Evolutionary conservation across 2,797 vertebrate genomes (phyloP).

Genomic region (Peromyscus attwateri): DNA sequence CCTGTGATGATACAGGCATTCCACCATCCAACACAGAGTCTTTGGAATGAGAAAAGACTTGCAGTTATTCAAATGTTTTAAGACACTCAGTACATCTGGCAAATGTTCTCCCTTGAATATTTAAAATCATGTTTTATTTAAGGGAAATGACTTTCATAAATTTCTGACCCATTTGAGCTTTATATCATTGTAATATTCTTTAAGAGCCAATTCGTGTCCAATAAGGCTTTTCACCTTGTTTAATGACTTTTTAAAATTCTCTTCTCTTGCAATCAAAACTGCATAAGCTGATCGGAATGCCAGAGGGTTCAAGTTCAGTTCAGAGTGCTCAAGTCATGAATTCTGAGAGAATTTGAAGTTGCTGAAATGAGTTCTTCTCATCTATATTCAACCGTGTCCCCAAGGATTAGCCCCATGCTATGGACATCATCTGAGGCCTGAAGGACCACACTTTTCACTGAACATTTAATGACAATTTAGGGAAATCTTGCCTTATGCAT

Average conservation of each 20-base stretch:
- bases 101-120: constrained; percentile 74
- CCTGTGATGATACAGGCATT: not conserved
- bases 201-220: constrained; percentile 81
- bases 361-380: constrained; percentile 62
- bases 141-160: constrained; percentile 81
- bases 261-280: constrained; percentile 75
- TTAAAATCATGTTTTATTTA: constrained; percentile 84
- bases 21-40: not conserved
- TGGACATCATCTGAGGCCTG: not conserved
- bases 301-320: constrained; percentile 81
- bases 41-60: constrained; percentile 58
- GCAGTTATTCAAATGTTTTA: constrained; percentile 65
- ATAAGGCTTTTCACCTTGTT: constrained; percentile 82
- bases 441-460: not conserved
- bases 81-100: constrained; percentile 66
- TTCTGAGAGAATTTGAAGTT: constrained; percentile 67
- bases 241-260: constrained; percentile 84
- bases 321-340: constrained; percentile 73
- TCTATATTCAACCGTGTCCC: not conserved
- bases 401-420: not conserved
- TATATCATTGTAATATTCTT: constrained; percentile 82
- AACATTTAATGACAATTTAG: not conserved
- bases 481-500: not conserved
- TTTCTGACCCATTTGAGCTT: constrained; percentile 83
- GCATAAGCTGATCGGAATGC: constrained; percentile 71